Base-by-base conservation (phyloP, 2,113 vertebrate species). In the Nothoprocta pentlandii region DNA sequence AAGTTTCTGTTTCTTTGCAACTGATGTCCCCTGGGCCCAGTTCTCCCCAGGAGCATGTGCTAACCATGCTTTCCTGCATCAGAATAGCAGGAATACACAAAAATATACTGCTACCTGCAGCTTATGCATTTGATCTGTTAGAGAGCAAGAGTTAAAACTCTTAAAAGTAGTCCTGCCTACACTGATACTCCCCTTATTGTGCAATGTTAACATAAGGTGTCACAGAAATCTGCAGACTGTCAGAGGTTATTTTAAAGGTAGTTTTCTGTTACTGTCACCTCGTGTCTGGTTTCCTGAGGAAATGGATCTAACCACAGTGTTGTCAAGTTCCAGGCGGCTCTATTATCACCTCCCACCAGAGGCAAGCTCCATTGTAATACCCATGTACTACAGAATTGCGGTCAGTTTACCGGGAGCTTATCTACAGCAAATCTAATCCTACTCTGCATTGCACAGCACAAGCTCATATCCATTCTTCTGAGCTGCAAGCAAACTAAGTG, bases 211-310 rank as follows among this genome's bases (percentile, higher is more conserved):
- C 54, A 68, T 32, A 80, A 75, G 47, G 44, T 21, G 58, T 85
- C 64, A 69, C 66, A 83, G 56, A 91, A 89, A 73, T 9, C 76
- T 53, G 25, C 51, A 90, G 56, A 47, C 28, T 83, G 22, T 46
- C 80, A 68, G 41, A 76, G n/a, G 56, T 71, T 85, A 59, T 83
- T 94, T 88, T 83, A 74, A 79, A 92, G 53, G 74, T 16, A 80
- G 47, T 22, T 90, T 79, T 94, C 83, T 79, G 7, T 71, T 83
- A 73, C 64, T 89, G 59, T 74, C 70, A 26, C 42, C 32, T 75
- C 96, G 64, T 77, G 30, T 80, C 88, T 64, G 59, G 49, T 82
- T 95, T 95, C 83, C 58, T 23, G 80, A 95, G 89, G 70, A 95
- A 95, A 85, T 42, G 0, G 0, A 64, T 71, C 39, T 82, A 91